Percentiles rank a stretch among this genome's conserved stretches.
Conservation (phyloP, 2,888 invertebrate species). For the Agriopis leucophaearia region DNA sequence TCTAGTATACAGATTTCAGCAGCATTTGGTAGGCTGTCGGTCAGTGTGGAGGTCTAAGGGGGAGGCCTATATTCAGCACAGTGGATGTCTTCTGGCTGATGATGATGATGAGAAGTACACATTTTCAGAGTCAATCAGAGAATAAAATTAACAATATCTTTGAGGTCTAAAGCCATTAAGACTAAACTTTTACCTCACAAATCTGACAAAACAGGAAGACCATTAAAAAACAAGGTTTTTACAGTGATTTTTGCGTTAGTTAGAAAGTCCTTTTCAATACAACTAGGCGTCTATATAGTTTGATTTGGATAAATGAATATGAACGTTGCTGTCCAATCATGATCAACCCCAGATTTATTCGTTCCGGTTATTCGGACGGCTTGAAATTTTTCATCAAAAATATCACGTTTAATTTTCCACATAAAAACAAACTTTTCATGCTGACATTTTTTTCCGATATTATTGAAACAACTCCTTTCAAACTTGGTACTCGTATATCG, state of each 20-base stretch:
- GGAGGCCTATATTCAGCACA: no score
- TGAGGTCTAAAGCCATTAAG: no score
- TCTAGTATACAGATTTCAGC: no score
- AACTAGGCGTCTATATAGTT: background rate
- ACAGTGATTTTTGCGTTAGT: background rate
- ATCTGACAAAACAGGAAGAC: no score
- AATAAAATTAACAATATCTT: no score
- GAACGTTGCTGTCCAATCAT: constrained; percentile 1
- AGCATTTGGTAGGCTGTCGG: no score
- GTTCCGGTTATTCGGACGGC: constrained; percentile 4
- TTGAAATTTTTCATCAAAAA: constrained; percentile 19
- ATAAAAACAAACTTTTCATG: background rate
- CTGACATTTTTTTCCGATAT: background rate
- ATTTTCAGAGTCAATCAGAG: no score
- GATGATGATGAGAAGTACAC: no score
- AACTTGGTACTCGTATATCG: background rate
- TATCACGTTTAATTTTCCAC: constrained; percentile 8
- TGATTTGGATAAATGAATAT: background rate
- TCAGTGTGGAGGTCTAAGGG: no score
- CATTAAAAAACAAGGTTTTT: background rate
- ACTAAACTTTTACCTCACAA: no score
- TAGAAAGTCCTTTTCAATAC: background rate
- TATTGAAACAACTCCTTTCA: background rate
- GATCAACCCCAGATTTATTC: constrained; percentile 14
- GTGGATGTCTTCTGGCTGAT: no score